phyloP scores from a whole-genome alignment of 2,888 invertebrate species.

The Caenorhabditis japonica region DNA sequence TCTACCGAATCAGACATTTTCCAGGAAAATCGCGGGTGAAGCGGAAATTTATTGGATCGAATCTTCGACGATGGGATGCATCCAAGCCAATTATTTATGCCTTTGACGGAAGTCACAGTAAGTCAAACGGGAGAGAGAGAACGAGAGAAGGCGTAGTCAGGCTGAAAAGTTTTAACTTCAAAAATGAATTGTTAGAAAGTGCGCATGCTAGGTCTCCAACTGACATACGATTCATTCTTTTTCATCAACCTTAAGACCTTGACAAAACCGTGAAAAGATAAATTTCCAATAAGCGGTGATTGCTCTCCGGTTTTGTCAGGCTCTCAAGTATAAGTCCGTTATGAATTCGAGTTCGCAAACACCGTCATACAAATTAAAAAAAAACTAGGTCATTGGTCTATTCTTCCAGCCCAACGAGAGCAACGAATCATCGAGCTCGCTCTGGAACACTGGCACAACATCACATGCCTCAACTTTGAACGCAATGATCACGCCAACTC shows the following conservation, averaged over 20 bases:
- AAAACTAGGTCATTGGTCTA: not conserved
- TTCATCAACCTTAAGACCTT: no score
- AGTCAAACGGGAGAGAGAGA: no score
- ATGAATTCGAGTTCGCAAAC: no score
- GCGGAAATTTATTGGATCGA: slow-evolving; percentile 76
- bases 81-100: slow-evolving; percentile 73
- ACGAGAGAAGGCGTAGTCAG: no score
- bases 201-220: no score
- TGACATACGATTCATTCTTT: no score
- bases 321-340: no score
- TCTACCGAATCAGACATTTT: slow-evolving; percentile 7
- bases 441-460: slow-evolving; percentile 77
- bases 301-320: no score
- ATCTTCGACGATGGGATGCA: slow-evolving; percentile 75
- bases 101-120: slow-evolving; percentile 77
- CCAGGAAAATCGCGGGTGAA: slow-evolving; percentile 54
- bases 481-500: slow-evolving; percentile 63
- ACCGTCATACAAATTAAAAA: not conserved
- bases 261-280: no score
- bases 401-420: slow-evolving; percentile 71
- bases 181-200: no score
- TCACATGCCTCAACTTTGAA: slow-evolving; percentile 76
- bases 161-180: not conserved
- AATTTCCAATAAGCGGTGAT: no score
- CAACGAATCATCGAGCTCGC: slow-evolving; percentile 77